Percentiles rank a stretch among this genome's conserved stretches.
Conservation (phyloP, 2,888 invertebrate genomes). For the Idaea biselata region DNA sequence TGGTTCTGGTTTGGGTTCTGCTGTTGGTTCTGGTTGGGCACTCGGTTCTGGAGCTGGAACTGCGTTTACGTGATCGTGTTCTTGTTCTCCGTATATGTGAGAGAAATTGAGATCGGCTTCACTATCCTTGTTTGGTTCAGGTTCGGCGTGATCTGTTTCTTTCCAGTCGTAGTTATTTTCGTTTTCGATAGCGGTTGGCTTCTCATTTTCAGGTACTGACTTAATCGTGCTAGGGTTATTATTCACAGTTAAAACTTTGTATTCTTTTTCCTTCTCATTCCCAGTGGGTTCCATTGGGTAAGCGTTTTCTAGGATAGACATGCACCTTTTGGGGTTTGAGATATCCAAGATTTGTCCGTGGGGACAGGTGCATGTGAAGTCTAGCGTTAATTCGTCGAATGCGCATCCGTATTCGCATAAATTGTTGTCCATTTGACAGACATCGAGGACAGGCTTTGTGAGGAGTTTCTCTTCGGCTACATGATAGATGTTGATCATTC, state of each 20-base stretch:
- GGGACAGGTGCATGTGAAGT: slow-evolving; percentile 85
- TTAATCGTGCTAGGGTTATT: slow-evolving; percentile 44
- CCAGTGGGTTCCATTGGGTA: slow-evolving; percentile 26
- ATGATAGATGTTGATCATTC: slow-evolving; percentile 77
- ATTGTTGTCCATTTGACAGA: slow-evolving; percentile 84
- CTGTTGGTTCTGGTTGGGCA: slow-evolving; percentile 23
- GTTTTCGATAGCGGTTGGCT: slow-evolving; percentile 38
- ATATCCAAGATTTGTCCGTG: slow-evolving; percentile 67
- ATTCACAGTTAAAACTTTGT: slow-evolving; percentile 41
- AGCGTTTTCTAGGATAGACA: slow-evolving; percentile 45
- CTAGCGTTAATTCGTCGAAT: slow-evolving; percentile 82
- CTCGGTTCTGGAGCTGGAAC: slow-evolving; percentile 26
- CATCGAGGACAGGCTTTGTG: slow-evolving; percentile 78
- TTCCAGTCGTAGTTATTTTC: slow-evolving; percentile 56
- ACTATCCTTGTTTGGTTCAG: slow-evolving; percentile 52
- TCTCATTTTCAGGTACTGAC: slow-evolving; percentile 45
- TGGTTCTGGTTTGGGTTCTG: slow-evolving; percentile 30
- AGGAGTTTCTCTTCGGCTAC: slow-evolving; percentile 67
- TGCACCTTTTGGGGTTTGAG: slow-evolving; percentile 69
- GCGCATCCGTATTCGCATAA: slow-evolving; percentile 84
- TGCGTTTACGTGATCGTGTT: slow-evolving; percentile 35
- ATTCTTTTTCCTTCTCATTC: slow-evolving; percentile 35
- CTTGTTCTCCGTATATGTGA: slow-evolving; percentile 53
- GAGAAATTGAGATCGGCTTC: slow-evolving; percentile 54
- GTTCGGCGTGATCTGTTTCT: slow-evolving; percentile 43